phyloP scores from a whole-genome alignment of 2,113 vertebrate species.

The Asarcornis scutulata region DNA sequence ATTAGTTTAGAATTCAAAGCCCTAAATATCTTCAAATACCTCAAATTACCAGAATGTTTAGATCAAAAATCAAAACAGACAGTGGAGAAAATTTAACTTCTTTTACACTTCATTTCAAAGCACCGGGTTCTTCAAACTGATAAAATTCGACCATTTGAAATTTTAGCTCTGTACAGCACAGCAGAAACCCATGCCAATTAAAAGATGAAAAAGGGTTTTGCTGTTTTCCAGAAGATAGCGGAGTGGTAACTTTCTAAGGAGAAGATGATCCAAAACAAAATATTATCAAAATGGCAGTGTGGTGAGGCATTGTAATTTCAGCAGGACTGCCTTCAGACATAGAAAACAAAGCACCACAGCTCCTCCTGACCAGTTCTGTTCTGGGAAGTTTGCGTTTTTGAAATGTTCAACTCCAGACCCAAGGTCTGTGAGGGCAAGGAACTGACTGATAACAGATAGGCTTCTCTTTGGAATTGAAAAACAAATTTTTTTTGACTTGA shows the following conservation, averaged over 20 bases:
- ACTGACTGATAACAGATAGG: neutral
- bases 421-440: neutral
- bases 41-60: constrained; percentile 31
- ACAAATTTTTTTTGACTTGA: neutral
- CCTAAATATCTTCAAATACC: neutral
- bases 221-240: neutral
- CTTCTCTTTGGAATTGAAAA: neutral
- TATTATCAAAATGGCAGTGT: neutral
- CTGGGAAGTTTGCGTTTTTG: neutral
- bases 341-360: neutral
- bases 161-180: neutral
- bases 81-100: constrained; percentile 23
- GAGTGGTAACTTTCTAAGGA: neutral
- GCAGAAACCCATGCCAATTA: constrained; percentile 26
- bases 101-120: constrained; percentile 44
- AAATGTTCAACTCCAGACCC: neutral
- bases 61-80: constrained; percentile 49
- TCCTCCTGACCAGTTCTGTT: neutral
- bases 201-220: neutral
- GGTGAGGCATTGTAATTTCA: neutral
- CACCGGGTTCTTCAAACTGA: neutral
- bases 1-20: neutral
- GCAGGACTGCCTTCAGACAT: neutral
- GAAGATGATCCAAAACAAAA: neutral
- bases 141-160: constrained; percentile 23